phyloP scores from a whole-genome alignment of 2,888 invertebrate genomes.

The Meghimatium bilineatum region DNA sequence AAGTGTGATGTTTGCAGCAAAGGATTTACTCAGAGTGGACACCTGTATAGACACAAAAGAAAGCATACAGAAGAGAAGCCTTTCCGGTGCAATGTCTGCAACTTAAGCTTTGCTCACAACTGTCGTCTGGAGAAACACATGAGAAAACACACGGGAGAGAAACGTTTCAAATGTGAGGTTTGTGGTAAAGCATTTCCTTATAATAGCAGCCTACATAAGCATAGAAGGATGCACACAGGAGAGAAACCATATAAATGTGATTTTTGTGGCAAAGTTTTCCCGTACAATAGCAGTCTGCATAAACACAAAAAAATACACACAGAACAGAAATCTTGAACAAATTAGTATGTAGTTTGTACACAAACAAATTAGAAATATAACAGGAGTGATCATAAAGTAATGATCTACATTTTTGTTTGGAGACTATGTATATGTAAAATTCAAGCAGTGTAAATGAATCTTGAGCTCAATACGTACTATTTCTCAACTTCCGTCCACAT shows the following conservation, averaged over 20 bases:
- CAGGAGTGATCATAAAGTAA: too few relatives aligned
- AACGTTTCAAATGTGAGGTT: neutral
- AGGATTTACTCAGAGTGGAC: neutral
- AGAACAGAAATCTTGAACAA: neutral
- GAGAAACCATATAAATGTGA: constrained; percentile 28
- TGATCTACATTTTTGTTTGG: too few relatives aligned
- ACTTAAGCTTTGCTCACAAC: neutral
- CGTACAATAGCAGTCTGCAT: neutral
- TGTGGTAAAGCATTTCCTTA: neutral
- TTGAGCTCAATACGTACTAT: too few relatives aligned
- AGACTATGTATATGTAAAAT: too few relatives aligned
- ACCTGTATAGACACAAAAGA: constrained; percentile 1
- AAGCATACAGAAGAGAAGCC: constrained; percentile 25
- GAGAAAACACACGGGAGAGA: neutral
- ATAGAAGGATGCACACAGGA: neutral
- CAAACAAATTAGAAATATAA: too few relatives aligned
- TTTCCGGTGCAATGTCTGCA: constrained; percentile 5
- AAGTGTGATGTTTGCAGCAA: constrained; percentile 18
- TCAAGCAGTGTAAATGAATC: too few relatives aligned
- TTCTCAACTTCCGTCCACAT: too few relatives aligned
- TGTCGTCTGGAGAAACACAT: neutral
- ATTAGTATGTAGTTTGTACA: too few relatives aligned
- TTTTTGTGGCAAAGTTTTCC: neutral
- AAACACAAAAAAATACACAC: neutral
- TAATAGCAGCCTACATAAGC: neutral